A percentile compares a stretch with the other conserved stretches of the same genome.
phyloP scores from a whole-genome alignment of 2,113 vertebrate species.

The Acrocephalus arundinaceus region DNA sequence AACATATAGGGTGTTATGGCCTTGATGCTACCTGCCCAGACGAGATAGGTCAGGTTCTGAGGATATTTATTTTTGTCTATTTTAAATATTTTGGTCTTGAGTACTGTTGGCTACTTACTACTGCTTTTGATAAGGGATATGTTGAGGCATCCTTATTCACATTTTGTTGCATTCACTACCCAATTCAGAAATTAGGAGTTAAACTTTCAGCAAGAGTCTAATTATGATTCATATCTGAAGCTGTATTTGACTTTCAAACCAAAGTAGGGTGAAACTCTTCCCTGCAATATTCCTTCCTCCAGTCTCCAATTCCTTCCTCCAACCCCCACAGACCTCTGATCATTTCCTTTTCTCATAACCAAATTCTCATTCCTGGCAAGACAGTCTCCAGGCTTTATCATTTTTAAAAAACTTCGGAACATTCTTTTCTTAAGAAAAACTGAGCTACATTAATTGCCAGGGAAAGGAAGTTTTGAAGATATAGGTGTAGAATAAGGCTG shows the following conservation, averaged over 20 bases:
- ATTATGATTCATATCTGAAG: slow-evolving; percentile 14
- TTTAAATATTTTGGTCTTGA: not conserved
- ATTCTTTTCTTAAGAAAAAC: not conserved
- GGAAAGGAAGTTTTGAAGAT: not conserved
- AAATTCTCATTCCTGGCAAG: slow-evolving; percentile 7
- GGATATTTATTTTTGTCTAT: not conserved
- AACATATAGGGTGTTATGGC: not conserved
- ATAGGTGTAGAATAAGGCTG: not conserved
- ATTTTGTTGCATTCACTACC: not conserved
- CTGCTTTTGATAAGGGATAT: not conserved
- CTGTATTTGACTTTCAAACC: slow-evolving; percentile 25
- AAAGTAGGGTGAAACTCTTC: not conserved
- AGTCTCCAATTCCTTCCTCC: not conserved
- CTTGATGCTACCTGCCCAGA: not conserved
- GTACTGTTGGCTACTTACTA: not conserved
- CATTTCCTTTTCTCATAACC: slow-evolving; percentile 6
- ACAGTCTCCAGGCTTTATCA: not conserved
- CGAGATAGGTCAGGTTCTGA: not conserved
- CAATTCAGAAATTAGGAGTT: not conserved
- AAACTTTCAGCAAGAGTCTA: not conserved
- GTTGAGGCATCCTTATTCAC: not conserved
- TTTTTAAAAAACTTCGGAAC: not conserved
- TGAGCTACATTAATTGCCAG: not conserved
- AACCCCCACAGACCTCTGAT: not conserved
- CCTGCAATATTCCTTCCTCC: not conserved